Evolutionary conservation across 2,888 invertebrate genomes (phyloP), one percentile per base, ranked within the genome.

Genomic region (Eucriotettix oculatus): DNA sequence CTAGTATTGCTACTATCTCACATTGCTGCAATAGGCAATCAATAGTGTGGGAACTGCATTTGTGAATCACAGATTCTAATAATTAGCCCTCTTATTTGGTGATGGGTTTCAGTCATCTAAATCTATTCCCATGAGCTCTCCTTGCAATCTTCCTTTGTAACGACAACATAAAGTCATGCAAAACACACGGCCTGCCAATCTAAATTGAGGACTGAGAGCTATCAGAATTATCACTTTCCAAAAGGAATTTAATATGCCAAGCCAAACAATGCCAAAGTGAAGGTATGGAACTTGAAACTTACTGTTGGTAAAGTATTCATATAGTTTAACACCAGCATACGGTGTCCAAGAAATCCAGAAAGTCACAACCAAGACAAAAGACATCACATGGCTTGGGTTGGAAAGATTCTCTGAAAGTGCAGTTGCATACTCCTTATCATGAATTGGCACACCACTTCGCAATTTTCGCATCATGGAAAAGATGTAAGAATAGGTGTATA

Each of bases 341-440:
- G 97, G 96, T 65, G 88, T 80, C 97, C 97, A 98, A 67, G 94
- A 90, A 64, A 93, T 76, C 85, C 92, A 89, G 76, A 95, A 97
- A 61, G 88, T 80, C 68, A 90, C 78, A 66, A 96, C 89, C 69
- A 97, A 82, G 67, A 93, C 83, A 75, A 96, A 94, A 69, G 93
- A 92, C 85, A 96, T 92, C 75, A 91, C 83, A 78, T 97, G 96
- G 78, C 91, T 91, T 65, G 93, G 93, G 76, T 94, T 94, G 67
- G 90, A 84, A 65, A 94, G 81, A 74, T 91, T 92, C 76, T 92
- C 92, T 63, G 90, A 86, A 65, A 93, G 78, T 58, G 93, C 92
- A 54, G 92, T 88, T 67, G 89, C 89, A 76, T 91, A 89, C 76
- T 92, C 91, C 78, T 94, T 90, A 75, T 93, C 93, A 76, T 92